These are phyloP conservation scores for Dasypolia templi DNA, from an alignment of 2,888 invertebrate species.

Conservation along the genomic window DNA sequence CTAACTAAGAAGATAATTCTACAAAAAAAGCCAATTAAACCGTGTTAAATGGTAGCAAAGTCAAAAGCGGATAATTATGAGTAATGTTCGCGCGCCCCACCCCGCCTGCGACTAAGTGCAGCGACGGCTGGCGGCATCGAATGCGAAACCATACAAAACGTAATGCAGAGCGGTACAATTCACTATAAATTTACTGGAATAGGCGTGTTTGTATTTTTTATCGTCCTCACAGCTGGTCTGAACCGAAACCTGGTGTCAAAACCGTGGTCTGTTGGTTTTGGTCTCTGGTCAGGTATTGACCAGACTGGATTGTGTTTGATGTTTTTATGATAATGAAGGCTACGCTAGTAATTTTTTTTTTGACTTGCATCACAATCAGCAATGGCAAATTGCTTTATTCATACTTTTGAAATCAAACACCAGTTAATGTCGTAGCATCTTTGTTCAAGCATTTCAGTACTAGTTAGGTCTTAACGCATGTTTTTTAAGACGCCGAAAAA, in stretches of 20 bases:
- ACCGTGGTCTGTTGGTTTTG: not conserved
- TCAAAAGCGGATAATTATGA: constrained; percentile 67
- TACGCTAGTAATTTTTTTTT: no score
- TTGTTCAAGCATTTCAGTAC: not conserved
- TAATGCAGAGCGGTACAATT: constrained; percentile 54
- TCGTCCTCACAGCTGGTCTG: not conserved
- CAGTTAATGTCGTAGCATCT: not conserved
- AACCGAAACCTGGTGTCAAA: not conserved
- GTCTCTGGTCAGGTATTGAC: no score
- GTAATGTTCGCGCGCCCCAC: constrained; percentile 67
- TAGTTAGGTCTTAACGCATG: not conserved
- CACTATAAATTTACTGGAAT: constrained; percentile 57
- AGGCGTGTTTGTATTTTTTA: constrained; percentile 32
- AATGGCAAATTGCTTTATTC: not conserved
- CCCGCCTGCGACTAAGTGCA: constrained; percentile 74
- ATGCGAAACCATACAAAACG: constrained; percentile 66
- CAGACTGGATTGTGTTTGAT: not conserved
- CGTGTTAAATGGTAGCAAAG: constrained; percentile 61
- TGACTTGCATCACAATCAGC: not conserved
- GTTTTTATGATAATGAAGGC: no score
- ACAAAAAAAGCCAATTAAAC: constrained; percentile 56
- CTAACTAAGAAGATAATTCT: constrained; percentile 23
- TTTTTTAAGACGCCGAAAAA: no score
- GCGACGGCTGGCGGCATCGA: constrained; percentile 56
- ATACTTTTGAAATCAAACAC: not conserved